A percentile compares a stretch with the other conserved stretches of the same genome.
Evolutionary conservation across 1,140 invertebrate species (phyloP).

Genomic region (Proales similis): DNA sequence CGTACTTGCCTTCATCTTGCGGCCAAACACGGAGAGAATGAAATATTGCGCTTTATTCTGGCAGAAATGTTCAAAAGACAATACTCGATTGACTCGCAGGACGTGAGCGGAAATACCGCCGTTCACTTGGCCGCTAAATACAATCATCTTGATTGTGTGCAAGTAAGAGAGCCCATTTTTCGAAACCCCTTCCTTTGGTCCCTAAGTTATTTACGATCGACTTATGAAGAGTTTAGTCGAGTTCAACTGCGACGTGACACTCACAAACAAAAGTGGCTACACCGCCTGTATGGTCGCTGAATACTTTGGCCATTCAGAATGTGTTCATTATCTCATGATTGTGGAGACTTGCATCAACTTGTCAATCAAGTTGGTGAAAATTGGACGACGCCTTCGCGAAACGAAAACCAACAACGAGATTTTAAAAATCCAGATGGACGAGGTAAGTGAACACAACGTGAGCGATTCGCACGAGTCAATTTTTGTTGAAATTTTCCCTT

Average conservation of each 20-base stretch:
- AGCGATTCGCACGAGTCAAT: too few relatives aligned
- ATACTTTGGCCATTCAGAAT: conserved; percentile 1
- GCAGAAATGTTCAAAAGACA: conserved; percentile 1
- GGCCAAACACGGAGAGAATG: conserved; percentile 18
- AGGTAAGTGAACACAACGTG: neutral
- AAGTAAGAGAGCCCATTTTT: too few relatives aligned
- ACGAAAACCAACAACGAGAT: conserved; percentile 8
- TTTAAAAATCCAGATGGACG: conserved; percentile 31
- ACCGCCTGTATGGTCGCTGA: conserved; percentile 29
- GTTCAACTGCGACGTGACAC: conserved; percentile 13
- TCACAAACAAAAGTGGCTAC: conserved; percentile 4
- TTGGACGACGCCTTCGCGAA: neutral
- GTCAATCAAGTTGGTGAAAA: conserved; percentile 7
- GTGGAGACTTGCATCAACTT: conserved; percentile 24
- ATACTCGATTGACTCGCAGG: conserved; percentile 4
- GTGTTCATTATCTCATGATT: conserved; percentile 34
- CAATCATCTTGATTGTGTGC: conserved; percentile 25
- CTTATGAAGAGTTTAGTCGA: conserved; percentile 33
- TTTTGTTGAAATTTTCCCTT: too few relatives aligned
- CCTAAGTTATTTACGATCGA: too few relatives aligned
- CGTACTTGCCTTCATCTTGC: conserved; percentile 19
- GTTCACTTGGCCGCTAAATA: conserved; percentile 36
- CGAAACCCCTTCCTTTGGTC: too few relatives aligned
- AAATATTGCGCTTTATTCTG: conserved; percentile 6
- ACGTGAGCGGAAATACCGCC: conserved; percentile 10